Percentiles rank a stretch among this genome's conserved stretches.
Conservation (phyloP, 2,888 invertebrate genomes). For the Rotaria socialis region DNA sequence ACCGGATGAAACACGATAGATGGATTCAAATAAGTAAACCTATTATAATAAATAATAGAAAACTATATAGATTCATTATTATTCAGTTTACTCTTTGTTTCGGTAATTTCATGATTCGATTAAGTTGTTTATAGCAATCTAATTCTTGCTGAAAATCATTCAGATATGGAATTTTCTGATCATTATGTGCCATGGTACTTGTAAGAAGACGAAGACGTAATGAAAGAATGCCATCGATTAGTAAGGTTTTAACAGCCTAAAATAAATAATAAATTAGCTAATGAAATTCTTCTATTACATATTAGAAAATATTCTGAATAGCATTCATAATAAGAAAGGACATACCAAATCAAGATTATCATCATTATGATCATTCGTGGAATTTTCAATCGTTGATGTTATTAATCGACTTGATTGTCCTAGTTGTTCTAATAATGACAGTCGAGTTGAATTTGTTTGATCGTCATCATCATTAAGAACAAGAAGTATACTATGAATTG, state of each 20-base stretch:
- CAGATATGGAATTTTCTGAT: neutral
- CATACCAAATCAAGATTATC: neutral
- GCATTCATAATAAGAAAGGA: too few species aligned
- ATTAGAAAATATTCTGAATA: too few species aligned
- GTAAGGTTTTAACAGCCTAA: neutral
- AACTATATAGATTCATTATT: too few species aligned
- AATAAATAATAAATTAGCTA: too few species aligned
- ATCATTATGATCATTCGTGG: neutral
- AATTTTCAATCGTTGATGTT: neutral
- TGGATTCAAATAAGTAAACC: neutral
- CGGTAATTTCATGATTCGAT: conserved; percentile 2
- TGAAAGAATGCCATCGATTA: neutral
- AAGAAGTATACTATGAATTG: neutral
- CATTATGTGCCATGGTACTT: neutral
- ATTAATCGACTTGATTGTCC: neutral
- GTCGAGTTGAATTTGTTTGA: neutral
- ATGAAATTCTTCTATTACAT: too few species aligned
- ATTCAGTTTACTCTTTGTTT: neutral
- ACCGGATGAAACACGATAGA: neutral
- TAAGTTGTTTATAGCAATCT: neutral
- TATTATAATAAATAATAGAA: neutral
- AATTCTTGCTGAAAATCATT: conserved; percentile 14
- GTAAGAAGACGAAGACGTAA: conserved; percentile 8
- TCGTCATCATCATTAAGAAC: conserved; percentile 2
- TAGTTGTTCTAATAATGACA: neutral